Evolutionary conservation across 2,888 invertebrate species (phyloP), one percentile per base, ranked within the genome.

Genomic region (Eumacrocentrus americanus): DNA sequence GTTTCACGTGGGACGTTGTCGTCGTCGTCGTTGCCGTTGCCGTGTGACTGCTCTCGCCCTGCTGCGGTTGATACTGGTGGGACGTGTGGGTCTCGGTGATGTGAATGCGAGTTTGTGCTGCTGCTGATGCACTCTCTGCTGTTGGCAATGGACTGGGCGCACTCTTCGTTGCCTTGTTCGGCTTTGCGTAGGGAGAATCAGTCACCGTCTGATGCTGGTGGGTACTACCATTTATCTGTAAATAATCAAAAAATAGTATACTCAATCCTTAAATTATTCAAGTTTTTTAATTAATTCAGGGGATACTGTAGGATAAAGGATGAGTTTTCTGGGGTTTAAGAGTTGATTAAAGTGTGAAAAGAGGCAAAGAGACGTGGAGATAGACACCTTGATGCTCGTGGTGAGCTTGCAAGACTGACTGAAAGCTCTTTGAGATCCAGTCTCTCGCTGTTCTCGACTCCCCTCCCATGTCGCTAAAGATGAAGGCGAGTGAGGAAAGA

Each of bases 101-200:
- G 60, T 80, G 80, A 59, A 80, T 75, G 23, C 79, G 73, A 4
- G 75, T 73, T 48, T 76, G 76, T 38, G 70, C 75, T 82, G 83
- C 83, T 83, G 78, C 84, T 85, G 81, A 80, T 83, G 83, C 67
- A 35, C 35, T 35, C 64, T 84, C 63, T 29, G 29, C 9, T 44
- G 64, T 62, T 11, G 61, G 51, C 42, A 66, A 60, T 54, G 63
- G 67, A 54, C 65, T 67, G 72, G 84, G 84, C 72, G 86, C 86
- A 71, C 86, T 80, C 69, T 81, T 81, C 64, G 81, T 83, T 34
- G 86, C 86, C 77, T 86, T 86, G 77, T 84, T 86, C 51, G 87
- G 87, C 73, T 87, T 88, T 67, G 89, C 89, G 89, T 90, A 89
- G 55, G 86, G 84, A 42, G 86, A 85, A 73, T 89, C 89, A 67